Evolutionary conservation across 2,113 vertebrate genomes (phyloP), one percentile per base, ranked within the genome.

Genomic region (Asarcornis scutulata): DNA sequence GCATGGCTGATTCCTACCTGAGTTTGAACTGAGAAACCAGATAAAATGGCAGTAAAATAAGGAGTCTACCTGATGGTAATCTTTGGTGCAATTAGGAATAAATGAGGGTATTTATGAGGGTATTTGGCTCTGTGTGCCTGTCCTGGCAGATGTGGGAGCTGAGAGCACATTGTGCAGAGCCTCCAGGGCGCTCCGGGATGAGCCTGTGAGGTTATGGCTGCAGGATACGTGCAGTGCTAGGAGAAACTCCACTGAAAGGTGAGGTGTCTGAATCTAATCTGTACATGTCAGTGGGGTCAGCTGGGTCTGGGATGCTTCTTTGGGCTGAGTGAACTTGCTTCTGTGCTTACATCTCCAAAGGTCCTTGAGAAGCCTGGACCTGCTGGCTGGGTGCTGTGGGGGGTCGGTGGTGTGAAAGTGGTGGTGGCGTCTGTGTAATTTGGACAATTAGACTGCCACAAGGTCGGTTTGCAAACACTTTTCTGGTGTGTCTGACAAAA

Each of bases 391-490:
- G 20, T 11, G 58, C 46, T 32, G 59, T 2, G 20, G 31, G 42
- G 66, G 59, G 17, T 5, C 29, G 31, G 36, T 1, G 34, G 13
- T 26, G 38, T 16, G 8, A 60, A 55, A 63, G 6, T 21, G 29
- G 2, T 26, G 5, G 38, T 1, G 21, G 34, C 34, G 40, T 48
- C 63, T 14, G 48, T 0, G 1, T 22, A 3, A 44, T 20, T 63
- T 69, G 75, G 55, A 26, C 63, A 67, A 21, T 34, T 25, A 64
- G 40, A 11, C 27, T 66, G 1, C 40, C 23, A 20, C n/a, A 34
- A 52, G 75, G 8, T 23, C 12, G 21, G 4, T 17, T 63, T 20
- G 21, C 83, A 82, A 63, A 53, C 13, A 27, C 26, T 56, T 72
- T 94, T 78, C 50, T 67, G 32, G 5, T 5, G 22, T 14, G 11